Conservation (phyloP, 2,113 vertebrate species). For the Salminus brasiliensis region DNA sequence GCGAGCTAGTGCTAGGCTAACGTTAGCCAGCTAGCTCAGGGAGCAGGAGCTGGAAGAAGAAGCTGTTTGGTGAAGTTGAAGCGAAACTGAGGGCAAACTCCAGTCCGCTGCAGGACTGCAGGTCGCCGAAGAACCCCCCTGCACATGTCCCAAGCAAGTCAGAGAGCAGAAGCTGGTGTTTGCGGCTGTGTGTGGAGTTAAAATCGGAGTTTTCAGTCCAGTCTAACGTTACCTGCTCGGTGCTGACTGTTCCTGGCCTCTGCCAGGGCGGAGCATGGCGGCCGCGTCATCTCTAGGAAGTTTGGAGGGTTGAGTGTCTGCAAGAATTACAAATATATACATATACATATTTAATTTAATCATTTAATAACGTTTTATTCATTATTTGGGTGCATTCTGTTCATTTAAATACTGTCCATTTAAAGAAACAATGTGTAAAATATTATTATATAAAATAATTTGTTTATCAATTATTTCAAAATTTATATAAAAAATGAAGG, state of each 20-base stretch:
- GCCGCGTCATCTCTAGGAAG: conserved; percentile 38
- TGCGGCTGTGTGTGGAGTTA: not conserved
- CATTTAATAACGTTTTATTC: too few relatives aligned
- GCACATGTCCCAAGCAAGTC: not conserved
- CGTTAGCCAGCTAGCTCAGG: not conserved
- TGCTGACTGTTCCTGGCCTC: conserved; percentile 32
- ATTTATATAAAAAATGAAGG: too few relatives aligned
- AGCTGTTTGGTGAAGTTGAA: not conserved
- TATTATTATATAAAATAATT: too few relatives aligned
- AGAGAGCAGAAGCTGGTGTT: not conserved
- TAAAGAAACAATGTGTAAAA: too few relatives aligned
- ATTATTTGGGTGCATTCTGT: too few relatives aligned
- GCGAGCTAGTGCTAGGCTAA: too few relatives aligned
- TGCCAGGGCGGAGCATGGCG: conserved; percentile 42
- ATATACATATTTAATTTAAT: too few relatives aligned
- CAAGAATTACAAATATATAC: too few relatives aligned
- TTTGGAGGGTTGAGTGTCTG: too few relatives aligned
- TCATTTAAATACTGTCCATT: too few relatives aligned
- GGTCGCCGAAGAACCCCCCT: too few relatives aligned
- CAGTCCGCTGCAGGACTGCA: not conserved
- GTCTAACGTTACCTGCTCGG: conserved; percentile 14
- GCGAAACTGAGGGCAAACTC: not conserved
- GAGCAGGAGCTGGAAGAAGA: not conserved
- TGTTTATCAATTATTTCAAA: too few relatives aligned
- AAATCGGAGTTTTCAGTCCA: not conserved